Conservation (phyloP, 2,797 vertebrate genomes). For the Rhinella marina region DNA sequence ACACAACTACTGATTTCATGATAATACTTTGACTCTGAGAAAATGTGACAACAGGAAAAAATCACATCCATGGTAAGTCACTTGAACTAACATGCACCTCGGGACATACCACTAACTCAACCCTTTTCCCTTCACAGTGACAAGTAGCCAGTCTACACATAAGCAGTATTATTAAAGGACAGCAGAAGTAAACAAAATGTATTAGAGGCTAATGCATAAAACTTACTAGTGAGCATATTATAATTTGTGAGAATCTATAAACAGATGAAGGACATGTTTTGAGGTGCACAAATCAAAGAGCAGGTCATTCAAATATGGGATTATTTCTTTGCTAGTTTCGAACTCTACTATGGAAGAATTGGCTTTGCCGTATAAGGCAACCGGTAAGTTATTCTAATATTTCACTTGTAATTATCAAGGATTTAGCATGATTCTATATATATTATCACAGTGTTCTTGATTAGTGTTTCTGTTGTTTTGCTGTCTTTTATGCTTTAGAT, state of each 20-base stretch:
- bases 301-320: constrained; percentile 5
- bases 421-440: background rate
- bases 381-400: constrained; percentile 11
- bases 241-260: background rate
- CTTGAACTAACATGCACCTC: constrained; percentile 35
- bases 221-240: background rate
- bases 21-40: background rate
- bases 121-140: constrained; percentile 4
- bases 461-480: background rate
- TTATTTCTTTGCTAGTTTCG: constrained; percentile 5
- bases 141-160: background rate
- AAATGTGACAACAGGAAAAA: background rate
- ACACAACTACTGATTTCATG: background rate
- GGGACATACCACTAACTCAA: constrained; percentile 3
- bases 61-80: background rate
- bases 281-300: background rate
- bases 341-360: constrained; percentile 25
- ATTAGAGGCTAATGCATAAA: background rate
- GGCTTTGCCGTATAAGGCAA: constrained; percentile 25
- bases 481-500: constrained; percentile 29
- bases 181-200: constrained; percentile 10
- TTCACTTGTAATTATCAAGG: background rate
- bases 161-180: background rate
- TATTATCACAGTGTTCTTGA: background rate
- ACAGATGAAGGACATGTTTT: background rate